phyloP scores from a whole-genome alignment of 2,113 vertebrate genomes.

The Pterocles burchelli region DNA sequence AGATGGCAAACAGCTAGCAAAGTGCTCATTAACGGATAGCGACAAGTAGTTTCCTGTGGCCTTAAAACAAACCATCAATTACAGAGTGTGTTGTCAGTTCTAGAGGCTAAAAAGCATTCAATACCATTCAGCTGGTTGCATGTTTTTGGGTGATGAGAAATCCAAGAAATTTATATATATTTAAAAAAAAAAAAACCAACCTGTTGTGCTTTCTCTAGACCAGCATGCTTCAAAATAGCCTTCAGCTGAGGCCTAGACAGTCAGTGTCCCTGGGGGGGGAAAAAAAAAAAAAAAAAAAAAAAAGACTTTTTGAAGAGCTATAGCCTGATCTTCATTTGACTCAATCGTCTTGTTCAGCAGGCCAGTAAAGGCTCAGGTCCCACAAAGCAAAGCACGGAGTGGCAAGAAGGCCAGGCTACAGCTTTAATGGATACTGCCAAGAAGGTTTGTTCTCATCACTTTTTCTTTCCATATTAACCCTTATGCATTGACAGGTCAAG shows the following conservation, averaged over 20 bases:
- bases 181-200: not conserved
- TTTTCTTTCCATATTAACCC: not conserved
- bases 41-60: conserved; percentile 66
- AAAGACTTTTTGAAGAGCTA: not conserved
- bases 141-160: not conserved
- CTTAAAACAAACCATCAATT: conserved; percentile 64
- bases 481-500: not conserved
- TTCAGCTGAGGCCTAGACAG: not conserved
- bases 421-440: not conserved
- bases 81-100: conserved; percentile 52
- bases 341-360: not conserved
- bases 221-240: not conserved
- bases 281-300: conserved; percentile 19
- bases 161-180: not conserved
- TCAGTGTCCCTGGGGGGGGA: not conserved
- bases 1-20: conserved; percentile 55
- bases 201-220: not conserved
- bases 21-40: conserved; percentile 58
- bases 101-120: conserved; percentile 35
- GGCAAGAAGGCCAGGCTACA: not conserved
- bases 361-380: not conserved
- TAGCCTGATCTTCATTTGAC: not conserved
- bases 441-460: not conserved
- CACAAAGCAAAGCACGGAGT: not conserved
- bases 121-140: not conserved